Base-by-base conservation (phyloP, 2,113 vertebrate species). In the Apteryx mantelli region DNA sequence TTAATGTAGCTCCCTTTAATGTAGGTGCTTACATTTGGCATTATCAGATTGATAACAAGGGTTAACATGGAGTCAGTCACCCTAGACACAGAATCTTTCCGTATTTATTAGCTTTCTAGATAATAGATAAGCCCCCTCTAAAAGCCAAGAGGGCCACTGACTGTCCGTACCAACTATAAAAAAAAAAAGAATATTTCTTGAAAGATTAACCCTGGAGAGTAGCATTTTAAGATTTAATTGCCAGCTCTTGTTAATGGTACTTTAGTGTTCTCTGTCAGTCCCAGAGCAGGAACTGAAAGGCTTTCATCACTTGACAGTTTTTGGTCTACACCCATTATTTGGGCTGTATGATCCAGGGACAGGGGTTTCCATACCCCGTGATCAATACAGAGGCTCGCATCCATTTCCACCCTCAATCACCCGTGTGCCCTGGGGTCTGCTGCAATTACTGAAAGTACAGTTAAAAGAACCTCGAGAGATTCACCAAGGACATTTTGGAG, bases 401-500 rank as follows among this genome's bases (percentile, higher is more conserved):
- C 42, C 22, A 52, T 79, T 94, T 90, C 80, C 28, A 1, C 61
- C 56, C 52, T 91, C n/a, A 19, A 17, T 76, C 48, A 50, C 32
- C 56, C 32, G 25, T 2, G 1, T 61, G 34, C 64, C 48, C 69
- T 20, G 5, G n/a, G 52, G 52, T 36, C 42, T 68, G 6, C 25
- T 61, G n/a, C 73, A 82, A 58, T 79, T 80, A 75, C 63, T 34
- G 53, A 64, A 92, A 87, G 20, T 13, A 64, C 60, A 63, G 40
- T 36, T 74, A 60, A 77, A 40, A 88, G 32, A 91, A 12, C 7
- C 73, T 70, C 32, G 58, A 83, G 61, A 32, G 5, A 32, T 88
- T 75, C n/a, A 58, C 58, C 36, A 83, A 50, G 66, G 69, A 5
- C 40, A 36, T 94, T 88, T 71, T 75, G 46, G 82, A 92, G 32